Base-by-base conservation (phyloP, 2,888 invertebrate genomes). In the Polydrusus pterygomalis region DNA sequence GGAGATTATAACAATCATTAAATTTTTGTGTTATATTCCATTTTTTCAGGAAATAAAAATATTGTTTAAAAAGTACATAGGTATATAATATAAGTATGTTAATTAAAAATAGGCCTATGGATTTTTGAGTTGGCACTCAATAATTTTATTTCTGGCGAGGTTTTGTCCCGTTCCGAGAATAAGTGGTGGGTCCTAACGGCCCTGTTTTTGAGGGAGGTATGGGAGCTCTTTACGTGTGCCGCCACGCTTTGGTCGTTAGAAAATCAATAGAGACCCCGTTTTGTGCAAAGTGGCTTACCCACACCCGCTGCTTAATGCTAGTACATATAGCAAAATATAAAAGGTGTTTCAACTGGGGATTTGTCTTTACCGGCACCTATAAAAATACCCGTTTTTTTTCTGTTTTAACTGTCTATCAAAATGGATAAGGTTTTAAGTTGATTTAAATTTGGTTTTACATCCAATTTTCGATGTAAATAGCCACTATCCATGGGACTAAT, bases 221-320 rank as follows among this genome's bases (percentile, higher is more conserved):
- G 63, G 74, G 77, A 54, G 77, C 77, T 68, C 77, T 77, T 64
- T 77, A 71, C 75, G 76, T 72, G 72, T 60, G 71, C 74, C 71
- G 71, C 77, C 74, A 77, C 77, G 71, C 74, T 78, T 77, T 70
- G 73, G 81, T 81, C 80, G 80, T 81, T 81, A 81, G 81, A 82
- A 82, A 82, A 82, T 82, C 82, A 82, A 82, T 82, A 82, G 80
- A 81, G 80, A 78, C 80, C 80, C 81, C 79, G 81, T 70, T 78
- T 76, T 73, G 78, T 76, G 75, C 75, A 78, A 78, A 78, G 78
- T 75, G 75, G 78, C 75, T 75, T 75, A 73, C 75, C 75, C 67
- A 76, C 78, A 76, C 75, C 75, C 73, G 67, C 38, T 30, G 65
- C 15, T 56, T 72, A 69, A 72, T 65, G 43, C 45, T 72, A 56